Evolutionary conservation across 30 jellyfish, hydroid and myxozoan species (phyloP).

Genomic region (Aurelia aurita): DNA sequence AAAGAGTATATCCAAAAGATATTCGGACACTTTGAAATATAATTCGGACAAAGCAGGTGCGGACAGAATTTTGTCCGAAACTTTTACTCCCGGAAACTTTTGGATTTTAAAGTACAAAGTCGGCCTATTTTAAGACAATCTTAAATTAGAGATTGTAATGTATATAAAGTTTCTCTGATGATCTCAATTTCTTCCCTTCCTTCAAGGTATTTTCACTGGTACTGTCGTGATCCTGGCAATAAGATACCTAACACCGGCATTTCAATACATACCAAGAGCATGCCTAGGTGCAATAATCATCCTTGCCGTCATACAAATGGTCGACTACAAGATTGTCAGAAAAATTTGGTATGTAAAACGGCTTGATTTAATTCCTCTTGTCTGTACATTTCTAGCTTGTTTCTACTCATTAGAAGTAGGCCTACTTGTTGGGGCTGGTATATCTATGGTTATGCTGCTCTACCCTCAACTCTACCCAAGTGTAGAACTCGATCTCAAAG

Average conservation of each 20-base stretch:
- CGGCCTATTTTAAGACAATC: no score
- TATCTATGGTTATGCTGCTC: conserved; percentile 54
- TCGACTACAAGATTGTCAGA: conserved; percentile 58
- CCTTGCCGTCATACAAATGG: conserved; percentile 78
- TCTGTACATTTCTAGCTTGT: conserved; percentile 59
- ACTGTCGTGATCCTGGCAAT: conserved; percentile 72
- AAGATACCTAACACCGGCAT: conserved; percentile 64
- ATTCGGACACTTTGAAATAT: no score
- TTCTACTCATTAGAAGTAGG: conserved; percentile 83
- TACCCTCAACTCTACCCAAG: conserved; percentile 68
- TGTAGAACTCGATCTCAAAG: conserved; percentile 51
- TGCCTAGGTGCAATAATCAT: conserved; percentile 84
- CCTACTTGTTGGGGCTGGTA: conserved; percentile 60
- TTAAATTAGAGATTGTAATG: no score
- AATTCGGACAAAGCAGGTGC: no score
- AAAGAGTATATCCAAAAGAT: no score
- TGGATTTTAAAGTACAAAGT: no score
- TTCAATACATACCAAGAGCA: conserved; percentile 86
- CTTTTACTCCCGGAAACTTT: no score
- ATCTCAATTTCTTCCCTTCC: no score
- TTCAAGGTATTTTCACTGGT: conserved; percentile 79
- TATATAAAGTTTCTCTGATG: no score
- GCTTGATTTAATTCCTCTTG: conserved; percentile 66
- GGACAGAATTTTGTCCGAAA: no score
- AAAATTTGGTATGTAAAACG: conserved; percentile 58